These are phyloP conservation scores for Caenorhabditis japonica DNA, from an alignment of 2,888 invertebrate genomes.

Conservation along the genomic window DNA sequence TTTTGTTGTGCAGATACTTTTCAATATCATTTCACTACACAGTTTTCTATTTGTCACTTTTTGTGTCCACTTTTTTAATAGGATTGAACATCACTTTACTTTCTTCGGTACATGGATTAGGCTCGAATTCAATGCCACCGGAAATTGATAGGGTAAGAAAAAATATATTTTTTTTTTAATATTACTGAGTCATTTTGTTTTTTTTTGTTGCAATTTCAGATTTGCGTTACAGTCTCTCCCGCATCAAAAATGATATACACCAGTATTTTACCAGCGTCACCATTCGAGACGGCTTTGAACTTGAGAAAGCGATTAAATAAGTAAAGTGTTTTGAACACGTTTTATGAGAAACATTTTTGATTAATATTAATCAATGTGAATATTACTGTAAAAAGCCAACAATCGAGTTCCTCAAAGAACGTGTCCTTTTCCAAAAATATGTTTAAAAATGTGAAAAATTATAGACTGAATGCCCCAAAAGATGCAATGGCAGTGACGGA, in stretches of 20 bases:
- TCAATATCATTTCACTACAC: constrained; percentile 70
- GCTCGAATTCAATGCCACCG: constrained; percentile 71
- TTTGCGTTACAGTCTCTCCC: constrained; percentile 57
- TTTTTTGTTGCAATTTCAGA: too few relatives aligned
- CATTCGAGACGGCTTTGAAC: constrained; percentile 33
- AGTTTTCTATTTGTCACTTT: constrained; percentile 67
- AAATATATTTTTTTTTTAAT: not conserved
- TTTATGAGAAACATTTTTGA: too few relatives aligned
- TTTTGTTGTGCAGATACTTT: constrained; percentile 66
- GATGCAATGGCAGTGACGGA: constrained; percentile 46
- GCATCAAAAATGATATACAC: constrained; percentile 41
- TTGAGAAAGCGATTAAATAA: constrained; percentile 21
- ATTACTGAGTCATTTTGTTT: too few relatives aligned
- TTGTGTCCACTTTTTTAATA: constrained; percentile 57
- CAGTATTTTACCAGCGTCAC: constrained; percentile 38
- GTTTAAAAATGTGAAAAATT: not conserved
- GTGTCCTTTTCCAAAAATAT: not conserved
- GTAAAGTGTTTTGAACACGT: constrained; percentile 6
- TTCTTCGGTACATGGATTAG: constrained; percentile 71
- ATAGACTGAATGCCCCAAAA: constrained; percentile 38
- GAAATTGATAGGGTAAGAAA: constrained; percentile 66
- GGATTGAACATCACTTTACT: constrained; percentile 67
- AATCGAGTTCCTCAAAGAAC: too few relatives aligned
- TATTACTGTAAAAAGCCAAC: too few relatives aligned
- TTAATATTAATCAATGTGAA: too few relatives aligned